Percentiles rank a stretch among this genome's conserved stretches.
Conservation (phyloP, 2,888 invertebrate species). For the Pycnomerus fuliginosus region DNA sequence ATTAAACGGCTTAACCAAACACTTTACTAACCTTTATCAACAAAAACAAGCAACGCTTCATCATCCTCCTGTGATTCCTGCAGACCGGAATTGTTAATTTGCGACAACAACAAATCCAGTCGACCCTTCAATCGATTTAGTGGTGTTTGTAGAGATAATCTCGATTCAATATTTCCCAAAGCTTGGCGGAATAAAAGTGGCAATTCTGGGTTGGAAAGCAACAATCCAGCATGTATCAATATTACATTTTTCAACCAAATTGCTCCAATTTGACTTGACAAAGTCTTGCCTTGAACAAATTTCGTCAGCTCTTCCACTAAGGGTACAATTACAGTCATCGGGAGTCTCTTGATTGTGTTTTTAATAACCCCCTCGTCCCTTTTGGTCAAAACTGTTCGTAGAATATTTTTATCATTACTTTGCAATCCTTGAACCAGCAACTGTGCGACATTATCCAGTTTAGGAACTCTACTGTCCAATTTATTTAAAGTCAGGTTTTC, state of each 20-base stretch:
- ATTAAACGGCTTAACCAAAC: conserved; percentile 3
- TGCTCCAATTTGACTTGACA: conserved; percentile 59
- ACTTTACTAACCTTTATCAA: conserved; percentile 56
- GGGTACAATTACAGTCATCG: conserved; percentile 71
- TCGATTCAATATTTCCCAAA: conserved; percentile 59
- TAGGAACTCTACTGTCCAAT: conserved; percentile 56
- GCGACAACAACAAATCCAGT: conserved; percentile 60
- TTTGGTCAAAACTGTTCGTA: conserved; percentile 70
- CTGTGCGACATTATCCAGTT: conserved; percentile 74
- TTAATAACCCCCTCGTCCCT: conserved; percentile 67
- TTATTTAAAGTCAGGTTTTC: conserved; percentile 75
- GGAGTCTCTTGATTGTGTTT: conserved; percentile 73
- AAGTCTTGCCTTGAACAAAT: conserved; percentile 68
- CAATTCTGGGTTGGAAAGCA: conserved; percentile 63
- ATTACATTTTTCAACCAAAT: conserved; percentile 63
- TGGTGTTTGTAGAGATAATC: conserved; percentile 56
- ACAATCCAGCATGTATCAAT: conserved; percentile 60
- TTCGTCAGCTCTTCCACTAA: conserved; percentile 71
- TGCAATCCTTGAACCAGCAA: conserved; percentile 82
- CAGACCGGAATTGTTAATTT: conserved; percentile 48
- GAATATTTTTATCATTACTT: conserved; percentile 75
- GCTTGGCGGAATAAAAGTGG: conserved; percentile 58
- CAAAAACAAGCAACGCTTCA: conserved; percentile 56
- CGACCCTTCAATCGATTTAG: conserved; percentile 62
- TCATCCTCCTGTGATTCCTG: conserved; percentile 47